Evolutionary conservation across 2,797 vertebrate genomes (phyloP), one percentile per base, ranked within the genome.

Genomic region (Eulemur coronatus): DNA sequence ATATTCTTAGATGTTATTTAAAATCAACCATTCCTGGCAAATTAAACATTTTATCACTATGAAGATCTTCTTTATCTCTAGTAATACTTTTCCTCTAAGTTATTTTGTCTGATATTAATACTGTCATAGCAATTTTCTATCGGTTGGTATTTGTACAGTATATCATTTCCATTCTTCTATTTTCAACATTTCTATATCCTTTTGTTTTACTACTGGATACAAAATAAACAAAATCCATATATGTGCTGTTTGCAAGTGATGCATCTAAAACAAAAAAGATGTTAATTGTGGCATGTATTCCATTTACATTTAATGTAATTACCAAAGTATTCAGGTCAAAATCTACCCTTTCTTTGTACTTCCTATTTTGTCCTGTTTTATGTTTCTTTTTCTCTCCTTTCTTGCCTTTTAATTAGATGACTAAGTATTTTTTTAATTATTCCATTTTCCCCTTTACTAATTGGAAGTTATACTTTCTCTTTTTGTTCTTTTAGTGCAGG

Each of bases 71-170:
- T 57, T 52, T 10, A 22, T 35, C 38, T n/a, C 52, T 57, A 76
- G 18, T 7, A 67, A 72, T n/a, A n/a, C 55, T 72, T 72, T 87
- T 67, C 46, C 57, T 57, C 57, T 89, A 65, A 65, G 26, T 69
- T 89, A 57, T 90, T 94, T 84, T 41, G 33, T 69, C 87, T 69
- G 61, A 67, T 28, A 84, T 48, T 94, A 84, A 59, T 90, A 78
- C 28, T 61, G 28, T 28, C 41, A 30, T 52, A 61, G 70, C 20
- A 38, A 30, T 63, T 84, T 78, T 52, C n/a, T 61, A 84, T 76
- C n/a, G 41, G n/a, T 61, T 84, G 11, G 26, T 78, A 89, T 48
- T 84, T 52, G 38, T 28, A 69, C 48, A 20, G 41, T 61, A 24
- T 84, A 57, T 84, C 38, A 86, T 72, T 50, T 63, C 65, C 30